These are phyloP conservation scores for Drosophila ustulata DNA, from an alignment of 2,888 invertebrate species.

Conservation along the genomic window DNA sequence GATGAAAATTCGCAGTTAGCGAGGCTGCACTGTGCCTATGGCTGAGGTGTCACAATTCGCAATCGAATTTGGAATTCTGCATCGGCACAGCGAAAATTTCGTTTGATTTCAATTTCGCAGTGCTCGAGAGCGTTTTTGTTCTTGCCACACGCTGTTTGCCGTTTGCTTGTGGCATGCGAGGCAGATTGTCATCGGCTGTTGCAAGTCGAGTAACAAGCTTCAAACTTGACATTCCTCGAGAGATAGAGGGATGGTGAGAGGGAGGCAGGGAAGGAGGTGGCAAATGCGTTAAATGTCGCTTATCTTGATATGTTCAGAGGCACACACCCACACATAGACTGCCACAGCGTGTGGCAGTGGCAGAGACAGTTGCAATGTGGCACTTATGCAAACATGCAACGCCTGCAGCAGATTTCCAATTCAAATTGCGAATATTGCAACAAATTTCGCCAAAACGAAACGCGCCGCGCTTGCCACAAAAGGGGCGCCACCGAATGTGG, in stretches of 20 bases:
- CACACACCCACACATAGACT: constrained; percentile 20
- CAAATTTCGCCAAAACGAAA: constrained; percentile 55
- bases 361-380: constrained; percentile 40
- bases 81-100: constrained; percentile 3
- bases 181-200: constrained; percentile 17
- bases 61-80: background rate
- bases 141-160: background rate
- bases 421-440: constrained; percentile 73
- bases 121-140: background rate
- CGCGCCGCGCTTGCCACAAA: background rate
- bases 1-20: background rate
- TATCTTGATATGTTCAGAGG: constrained; percentile 61
- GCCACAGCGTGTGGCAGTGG: constrained; percentile 2
- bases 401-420: constrained; percentile 71
- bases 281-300: constrained; percentile 69
- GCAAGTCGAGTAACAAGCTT: constrained; percentile 35
- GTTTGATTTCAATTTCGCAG: background rate
- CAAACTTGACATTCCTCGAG: constrained; percentile 43
- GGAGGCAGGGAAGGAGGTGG: constrained; percentile 5
- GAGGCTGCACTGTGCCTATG: background rate
- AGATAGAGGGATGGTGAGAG: background rate
- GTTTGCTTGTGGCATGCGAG: constrained; percentile 4
- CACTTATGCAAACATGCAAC: constrained; percentile 67
- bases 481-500: background rate
- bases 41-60: background rate